Conservation (phyloP, 2,113 vertebrate genomes). For the Dromas ardeola region DNA sequence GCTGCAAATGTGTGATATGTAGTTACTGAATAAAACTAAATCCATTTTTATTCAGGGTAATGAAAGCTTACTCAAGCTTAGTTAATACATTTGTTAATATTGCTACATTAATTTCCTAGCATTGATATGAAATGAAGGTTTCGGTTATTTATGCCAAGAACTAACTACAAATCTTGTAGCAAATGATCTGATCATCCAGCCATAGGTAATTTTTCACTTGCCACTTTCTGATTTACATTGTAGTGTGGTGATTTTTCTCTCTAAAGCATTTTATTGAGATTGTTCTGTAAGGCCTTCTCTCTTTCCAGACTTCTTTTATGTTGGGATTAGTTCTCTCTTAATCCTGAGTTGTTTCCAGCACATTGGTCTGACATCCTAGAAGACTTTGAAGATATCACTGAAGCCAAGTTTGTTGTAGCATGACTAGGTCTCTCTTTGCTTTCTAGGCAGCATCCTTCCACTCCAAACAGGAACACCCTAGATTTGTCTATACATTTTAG, state of each 20-base stretch:
- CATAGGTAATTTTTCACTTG: neutral
- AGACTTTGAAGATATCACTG: neutral
- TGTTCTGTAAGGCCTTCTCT: neutral
- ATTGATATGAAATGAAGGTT: neutral
- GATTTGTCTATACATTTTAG: neutral
- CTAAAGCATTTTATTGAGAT: neutral
- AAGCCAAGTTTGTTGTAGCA: neutral
- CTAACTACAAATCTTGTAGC: neutral
- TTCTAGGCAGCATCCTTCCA: neutral
- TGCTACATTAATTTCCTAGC: neutral
- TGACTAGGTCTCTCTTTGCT: neutral
- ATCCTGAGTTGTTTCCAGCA: neutral
- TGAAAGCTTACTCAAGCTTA: neutral
- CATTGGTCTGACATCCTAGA: neutral
- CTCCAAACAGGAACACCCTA: neutral
- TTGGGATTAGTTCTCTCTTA: neutral
- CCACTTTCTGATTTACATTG: neutral
- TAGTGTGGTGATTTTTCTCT: neutral
- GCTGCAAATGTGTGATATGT: neutral
- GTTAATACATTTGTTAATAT: neutral
- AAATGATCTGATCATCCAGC: neutral
- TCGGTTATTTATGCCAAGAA: neutral
- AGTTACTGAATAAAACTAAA: neutral
- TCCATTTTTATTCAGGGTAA: neutral
- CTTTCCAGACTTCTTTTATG: neutral